Base-by-base conservation (phyloP, 2,113 vertebrate species). In the Semnornis frantzii region DNA sequence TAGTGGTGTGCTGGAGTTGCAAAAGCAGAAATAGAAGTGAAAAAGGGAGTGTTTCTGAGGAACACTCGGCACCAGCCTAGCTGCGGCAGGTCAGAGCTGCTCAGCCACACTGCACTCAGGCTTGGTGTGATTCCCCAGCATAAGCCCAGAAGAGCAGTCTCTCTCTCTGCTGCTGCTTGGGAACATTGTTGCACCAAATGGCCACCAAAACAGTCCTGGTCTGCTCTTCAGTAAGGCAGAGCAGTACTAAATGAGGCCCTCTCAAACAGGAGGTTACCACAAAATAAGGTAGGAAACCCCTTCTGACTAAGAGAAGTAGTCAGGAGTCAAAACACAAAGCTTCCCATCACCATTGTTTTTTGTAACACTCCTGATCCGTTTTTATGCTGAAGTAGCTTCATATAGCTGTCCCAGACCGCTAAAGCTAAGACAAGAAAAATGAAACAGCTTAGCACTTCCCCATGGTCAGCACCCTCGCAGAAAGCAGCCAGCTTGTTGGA, bases 1-100 rank as follows among this genome's bases (percentile, higher is more conserved):
- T 27, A 68, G 20, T 5, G 15, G 68, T 63, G 37, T 3, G 0
- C 7, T 57, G 82, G 39, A 88, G 37, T 12, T 3, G 2, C 17
- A 76, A 94, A 95, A 95, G 91, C 82, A 85, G 87, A 94, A 92
- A 93, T 82, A 76, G 70, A 81, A 96, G 59, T 63, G 79, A 75
- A 85, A 90, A 50, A 72, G 50, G 24, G 25, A 27, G 4, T 85
- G 28, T 75, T 91, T 74, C 0, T 0, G 60, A 71, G 65, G 46
- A 57, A 73, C 31, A 28, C 17, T 6, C 55, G 72, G 9, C 31
- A 72, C 8, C 65, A 82, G 31, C 50, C 27, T 28, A 50, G 72
- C 18, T 12, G 1, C 1, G 6, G 33, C 9, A 3, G 57, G 24
- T 57, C 65, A 71, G 80, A 7, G 2, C 75, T 73, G 39, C 68